Evolutionary conservation across 2,888 invertebrate genomes (phyloP).

Genomic region (Drosophila emarginata): DNA sequence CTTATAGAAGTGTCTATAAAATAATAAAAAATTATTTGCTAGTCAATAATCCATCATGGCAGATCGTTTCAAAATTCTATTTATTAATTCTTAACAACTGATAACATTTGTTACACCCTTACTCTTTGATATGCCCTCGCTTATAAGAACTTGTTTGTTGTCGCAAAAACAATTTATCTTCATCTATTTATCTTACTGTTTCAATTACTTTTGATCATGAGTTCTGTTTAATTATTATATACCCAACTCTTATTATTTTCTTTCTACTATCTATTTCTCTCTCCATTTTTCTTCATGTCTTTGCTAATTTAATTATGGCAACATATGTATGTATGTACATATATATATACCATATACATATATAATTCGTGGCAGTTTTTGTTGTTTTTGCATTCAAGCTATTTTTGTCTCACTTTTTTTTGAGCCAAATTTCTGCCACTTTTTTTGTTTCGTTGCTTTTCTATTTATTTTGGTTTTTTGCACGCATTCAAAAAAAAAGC

Average conservation of each 20-base stretch:
- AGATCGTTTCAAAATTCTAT: not conserved
- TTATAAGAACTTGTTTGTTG: slow-evolving; percentile 2
- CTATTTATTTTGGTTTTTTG: not conserved
- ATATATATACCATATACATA: slow-evolving; percentile 12
- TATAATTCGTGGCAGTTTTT: slow-evolving; percentile 35
- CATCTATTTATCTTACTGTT: slow-evolving; percentile 1
- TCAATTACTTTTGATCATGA: slow-evolving; percentile 6
- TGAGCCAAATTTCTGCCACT: slow-evolving; percentile 14
- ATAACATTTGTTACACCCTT: not conserved
- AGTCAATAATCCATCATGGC: not conserved
- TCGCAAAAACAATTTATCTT: not conserved
- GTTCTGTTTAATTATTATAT: not conserved
- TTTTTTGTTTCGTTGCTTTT: not conserved
- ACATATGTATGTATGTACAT: not conserved
- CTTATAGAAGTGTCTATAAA: too few species aligned
- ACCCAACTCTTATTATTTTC: slow-evolving; percentile 8
- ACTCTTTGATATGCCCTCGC: not conserved
- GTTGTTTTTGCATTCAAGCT: slow-evolving; percentile 27
- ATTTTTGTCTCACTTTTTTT: slow-evolving; percentile 32
- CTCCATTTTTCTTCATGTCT: not conserved
- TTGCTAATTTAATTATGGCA: slow-evolving; percentile 38
- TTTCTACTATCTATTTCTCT: not conserved
- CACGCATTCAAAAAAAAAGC: not conserved
- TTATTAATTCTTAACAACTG: not conserved
- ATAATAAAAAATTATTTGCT: not conserved